phyloP scores from a whole-genome alignment of 2,888 invertebrate species.

The Melinopterus prodromus region DNA sequence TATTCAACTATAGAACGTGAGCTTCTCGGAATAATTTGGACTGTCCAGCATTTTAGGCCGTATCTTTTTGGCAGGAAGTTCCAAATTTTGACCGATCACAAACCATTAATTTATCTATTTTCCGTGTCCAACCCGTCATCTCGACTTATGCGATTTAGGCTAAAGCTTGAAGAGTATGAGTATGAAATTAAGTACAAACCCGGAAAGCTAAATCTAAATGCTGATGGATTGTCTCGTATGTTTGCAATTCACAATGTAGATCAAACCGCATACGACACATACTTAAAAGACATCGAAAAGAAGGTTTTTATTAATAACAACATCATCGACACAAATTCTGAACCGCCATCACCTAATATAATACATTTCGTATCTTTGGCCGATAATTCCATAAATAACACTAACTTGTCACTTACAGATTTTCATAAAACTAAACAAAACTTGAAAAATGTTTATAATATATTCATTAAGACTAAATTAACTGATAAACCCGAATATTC shows the following conservation, averaged over 20 bases:
- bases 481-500: conserved; percentile 32
- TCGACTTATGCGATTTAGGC: conserved; percentile 30
- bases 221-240: conserved; percentile 32
- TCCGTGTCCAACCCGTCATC: conserved; percentile 29
- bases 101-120: conserved; percentile 32
- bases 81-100: conserved; percentile 32
- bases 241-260: neutral
- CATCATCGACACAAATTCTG: conserved; percentile 9
- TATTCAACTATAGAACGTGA: conserved; percentile 32
- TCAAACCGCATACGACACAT: neutral
- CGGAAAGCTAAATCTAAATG: conserved; percentile 33
- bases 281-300: conserved; percentile 12
- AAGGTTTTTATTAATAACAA: conserved; percentile 5
- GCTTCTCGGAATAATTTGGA: conserved; percentile 31
- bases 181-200: conserved; percentile 32
- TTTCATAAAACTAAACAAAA: neutral
- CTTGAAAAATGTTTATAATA: conserved; percentile 18
- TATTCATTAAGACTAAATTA: conserved; percentile 23
- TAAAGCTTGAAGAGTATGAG: conserved; percentile 33
- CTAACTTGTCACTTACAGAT: neutral
- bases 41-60: conserved; percentile 32
- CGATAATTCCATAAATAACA: neutral
- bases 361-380: neutral
- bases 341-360: neutral
- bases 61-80: conserved; percentile 34